Base-by-base conservation (phyloP, 2,113 vertebrate species). In the Tauraco erythrolophus region DNA sequence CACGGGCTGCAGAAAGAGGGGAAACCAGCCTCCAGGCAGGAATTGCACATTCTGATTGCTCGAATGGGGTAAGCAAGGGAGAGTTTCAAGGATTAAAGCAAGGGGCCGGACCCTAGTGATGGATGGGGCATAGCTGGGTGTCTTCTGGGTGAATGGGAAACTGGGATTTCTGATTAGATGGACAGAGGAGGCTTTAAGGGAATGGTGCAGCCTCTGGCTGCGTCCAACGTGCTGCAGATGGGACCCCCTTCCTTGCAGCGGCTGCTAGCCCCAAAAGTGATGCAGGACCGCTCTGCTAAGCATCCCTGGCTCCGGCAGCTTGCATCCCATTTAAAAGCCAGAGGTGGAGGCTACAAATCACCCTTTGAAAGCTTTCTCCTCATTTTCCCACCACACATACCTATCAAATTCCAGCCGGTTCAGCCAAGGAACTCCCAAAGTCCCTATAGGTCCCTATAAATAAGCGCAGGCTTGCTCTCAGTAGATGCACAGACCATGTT, bases 111-210 rank as follows among this genome's bases (percentile, higher is more conserved):
- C 27, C 16, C 18, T 9, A 14, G 43, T 7, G 48, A 30, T 1
- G 24, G 81, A 37, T 1, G 15, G 86, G 75, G 27, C 6, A 4
- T 0, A 61, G 9, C 58, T 30, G 88, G 43, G 64, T 24, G 70
- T 62, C 65, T 64, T 61, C 60, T 53, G 54, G 21, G 18, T 10
- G 35, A 43, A 21, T 7, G 43, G 76, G 48, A 41, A 94, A 45
- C 2, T 2, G 11, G 3, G 8, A 37, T 54, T 37, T 51, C 41
- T 51, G 3, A 14, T 35, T 6, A 41, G 31, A 12, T 0, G 1
- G 65, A 33, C 14, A 5, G 31, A 27, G 16, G 4, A n/a, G 43
- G 53, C 23, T 62, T 57, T 24, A 19, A 16, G n/a, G 45, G 35
- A n/a, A 28, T 0, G 24, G n/a, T 51, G 46, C 22, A 61, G 27